Conservation (phyloP, 1,140 invertebrate species). For the Drosophila ananassae region DNA sequence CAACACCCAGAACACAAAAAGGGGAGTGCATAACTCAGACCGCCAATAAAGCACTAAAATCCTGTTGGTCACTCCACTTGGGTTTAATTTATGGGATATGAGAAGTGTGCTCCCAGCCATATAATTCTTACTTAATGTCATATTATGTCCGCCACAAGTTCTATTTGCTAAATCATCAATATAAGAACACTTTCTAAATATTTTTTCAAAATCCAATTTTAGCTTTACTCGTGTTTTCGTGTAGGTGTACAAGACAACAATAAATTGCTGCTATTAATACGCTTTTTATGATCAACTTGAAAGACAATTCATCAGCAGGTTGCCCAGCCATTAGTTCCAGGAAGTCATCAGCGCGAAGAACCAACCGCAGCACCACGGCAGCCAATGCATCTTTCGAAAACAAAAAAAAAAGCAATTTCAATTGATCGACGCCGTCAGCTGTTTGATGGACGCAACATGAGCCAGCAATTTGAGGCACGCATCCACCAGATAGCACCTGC, state of each 20-base stretch:
- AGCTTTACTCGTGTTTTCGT: neutral
- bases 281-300: constrained; percentile 22
- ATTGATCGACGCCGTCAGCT: constrained; percentile 72
- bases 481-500: constrained; percentile 59
- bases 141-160: no score
- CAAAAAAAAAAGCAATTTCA: constrained; percentile 38
- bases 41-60: constrained; percentile 55
- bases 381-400: constrained; percentile 19
- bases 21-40: constrained; percentile 49
- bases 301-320: constrained; percentile 37
- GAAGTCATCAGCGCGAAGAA: constrained; percentile 42
- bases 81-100: constrained; percentile 36
- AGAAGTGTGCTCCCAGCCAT: neutral
- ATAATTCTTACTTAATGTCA: neutral
- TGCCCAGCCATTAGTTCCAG: constrained; percentile 41
- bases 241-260: neutral
- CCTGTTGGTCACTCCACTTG: constrained; percentile 51
- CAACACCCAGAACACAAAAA: constrained; percentile 1
- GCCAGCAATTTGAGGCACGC: constrained; percentile 71
- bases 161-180: no score
- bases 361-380: constrained; percentile 22
- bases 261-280: constrained; percentile 23
- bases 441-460: constrained; percentile 59
- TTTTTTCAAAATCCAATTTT: neutral
- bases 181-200: no score